Conservation (phyloP, 2,888 invertebrate genomes). For the Hyles lineata region DNA sequence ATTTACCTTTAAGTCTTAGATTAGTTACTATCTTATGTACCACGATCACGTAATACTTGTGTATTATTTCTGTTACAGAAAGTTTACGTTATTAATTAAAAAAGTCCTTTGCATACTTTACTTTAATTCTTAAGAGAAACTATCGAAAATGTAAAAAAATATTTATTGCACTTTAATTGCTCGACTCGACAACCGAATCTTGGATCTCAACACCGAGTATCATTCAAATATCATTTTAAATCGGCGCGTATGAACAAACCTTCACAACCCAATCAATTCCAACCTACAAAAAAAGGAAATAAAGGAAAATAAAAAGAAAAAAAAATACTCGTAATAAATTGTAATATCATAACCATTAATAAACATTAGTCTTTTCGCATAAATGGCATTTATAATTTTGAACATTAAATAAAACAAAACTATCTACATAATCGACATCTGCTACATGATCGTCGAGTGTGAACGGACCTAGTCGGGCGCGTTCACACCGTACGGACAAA, state of each 20-base stretch:
- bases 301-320: constrained; percentile 41
- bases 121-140: too few species aligned
- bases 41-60: too few species aligned
- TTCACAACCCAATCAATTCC: constrained; percentile 6
- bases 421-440: constrained; percentile 51
- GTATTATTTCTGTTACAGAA: background rate
- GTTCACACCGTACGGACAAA: constrained; percentile 4
- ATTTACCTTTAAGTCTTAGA: too few species aligned
- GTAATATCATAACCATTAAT: constrained; percentile 53
- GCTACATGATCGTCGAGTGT: constrained; percentile 29
- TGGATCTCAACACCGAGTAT: too few species aligned
- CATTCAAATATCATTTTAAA: background rate
- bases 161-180: too few species aligned
- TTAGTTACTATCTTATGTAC: too few species aligned
- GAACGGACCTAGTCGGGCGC: constrained; percentile 34
- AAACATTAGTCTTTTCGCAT: constrained; percentile 80
- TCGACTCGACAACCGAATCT: background rate
- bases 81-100: background rate
- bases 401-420: constrained; percentile 70
- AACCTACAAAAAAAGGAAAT: background rate
- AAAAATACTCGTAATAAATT: constrained; percentile 44
- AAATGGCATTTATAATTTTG: constrained; percentile 82
- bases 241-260: constrained; percentile 17
- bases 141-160: too few species aligned
- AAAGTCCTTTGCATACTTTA: background rate